Conservation (phyloP, 2,113 vertebrate genomes). For the Tetrax tetrax region DNA sequence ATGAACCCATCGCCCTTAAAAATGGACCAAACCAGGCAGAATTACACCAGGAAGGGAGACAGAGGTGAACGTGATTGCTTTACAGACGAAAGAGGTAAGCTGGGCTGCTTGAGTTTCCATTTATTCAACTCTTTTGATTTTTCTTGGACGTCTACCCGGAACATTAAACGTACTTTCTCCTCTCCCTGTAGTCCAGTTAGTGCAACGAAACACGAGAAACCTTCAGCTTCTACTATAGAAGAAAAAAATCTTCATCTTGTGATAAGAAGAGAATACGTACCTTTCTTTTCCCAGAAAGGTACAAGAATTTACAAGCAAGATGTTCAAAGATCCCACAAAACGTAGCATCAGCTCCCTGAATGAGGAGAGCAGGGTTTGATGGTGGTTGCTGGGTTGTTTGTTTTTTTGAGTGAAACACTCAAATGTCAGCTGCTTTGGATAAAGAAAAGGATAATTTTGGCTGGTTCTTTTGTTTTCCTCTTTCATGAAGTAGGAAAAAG, state of each 20-base stretch:
- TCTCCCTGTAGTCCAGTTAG: not conserved
- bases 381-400: not conserved
- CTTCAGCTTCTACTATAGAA: not conserved
- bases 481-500: not conserved
- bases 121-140: slow-evolving; percentile 56
- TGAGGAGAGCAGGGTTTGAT: not conserved
- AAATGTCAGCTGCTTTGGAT: not conserved
- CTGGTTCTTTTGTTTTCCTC: not conserved
- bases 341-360: not conserved
- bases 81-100: slow-evolving; percentile 30
- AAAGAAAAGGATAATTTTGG: not conserved
- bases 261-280: not conserved
- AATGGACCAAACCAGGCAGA: not conserved
- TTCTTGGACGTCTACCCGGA: slow-evolving; percentile 32
- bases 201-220: not conserved
- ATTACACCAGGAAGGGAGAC: not conserved
- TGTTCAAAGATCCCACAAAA: not conserved
- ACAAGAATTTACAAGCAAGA: not conserved
- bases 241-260: not conserved
- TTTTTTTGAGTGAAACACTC: not conserved
- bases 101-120: slow-evolving; percentile 21
- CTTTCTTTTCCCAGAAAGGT: not conserved
- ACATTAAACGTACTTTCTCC: slow-evolving; percentile 8
- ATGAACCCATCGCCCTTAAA: not conserved
- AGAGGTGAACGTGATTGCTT: not conserved